A percentile compares a stretch with the other conserved stretches of the same genome.
phyloP scores from a whole-genome alignment of 2,797 vertebrate species.

The Aphelocoma californica region DNA sequence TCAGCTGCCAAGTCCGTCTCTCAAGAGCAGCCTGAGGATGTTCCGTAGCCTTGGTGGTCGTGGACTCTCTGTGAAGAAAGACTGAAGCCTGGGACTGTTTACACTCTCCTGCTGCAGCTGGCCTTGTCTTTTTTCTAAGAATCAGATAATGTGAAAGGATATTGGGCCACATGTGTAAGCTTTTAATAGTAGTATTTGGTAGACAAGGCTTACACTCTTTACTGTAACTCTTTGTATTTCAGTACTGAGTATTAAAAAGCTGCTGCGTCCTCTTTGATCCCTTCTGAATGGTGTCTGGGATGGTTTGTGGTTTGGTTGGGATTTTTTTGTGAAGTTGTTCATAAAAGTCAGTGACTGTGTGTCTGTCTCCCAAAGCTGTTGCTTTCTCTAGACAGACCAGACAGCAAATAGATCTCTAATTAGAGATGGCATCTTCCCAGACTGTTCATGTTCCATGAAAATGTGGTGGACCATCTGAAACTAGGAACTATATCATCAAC shows the following conservation, averaged over 20 bases:
- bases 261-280: neutral
- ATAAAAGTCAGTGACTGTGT: neutral
- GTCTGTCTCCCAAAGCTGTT: neutral
- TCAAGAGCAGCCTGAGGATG: neutral
- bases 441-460: neutral
- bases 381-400: neutral
- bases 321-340: neutral
- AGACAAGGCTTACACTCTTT: neutral
- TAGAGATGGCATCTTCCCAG: neutral
- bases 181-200: neutral
- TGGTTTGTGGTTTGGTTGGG: neutral
- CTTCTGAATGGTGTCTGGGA: neutral
- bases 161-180: accelerated
- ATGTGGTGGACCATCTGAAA: neutral
- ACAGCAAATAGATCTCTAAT: neutral
- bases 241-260: neutral
- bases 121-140: neutral
- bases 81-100: neutral
- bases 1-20: neutral
- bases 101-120: neutral
- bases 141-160: neutral
- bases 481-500: neutral
- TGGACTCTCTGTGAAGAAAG: neutral
- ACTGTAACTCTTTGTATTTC: neutral
- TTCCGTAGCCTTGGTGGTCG: neutral